phyloP scores from a whole-genome alignment of 1,140 invertebrate genomes.

The Microvelia longipes region DNA sequence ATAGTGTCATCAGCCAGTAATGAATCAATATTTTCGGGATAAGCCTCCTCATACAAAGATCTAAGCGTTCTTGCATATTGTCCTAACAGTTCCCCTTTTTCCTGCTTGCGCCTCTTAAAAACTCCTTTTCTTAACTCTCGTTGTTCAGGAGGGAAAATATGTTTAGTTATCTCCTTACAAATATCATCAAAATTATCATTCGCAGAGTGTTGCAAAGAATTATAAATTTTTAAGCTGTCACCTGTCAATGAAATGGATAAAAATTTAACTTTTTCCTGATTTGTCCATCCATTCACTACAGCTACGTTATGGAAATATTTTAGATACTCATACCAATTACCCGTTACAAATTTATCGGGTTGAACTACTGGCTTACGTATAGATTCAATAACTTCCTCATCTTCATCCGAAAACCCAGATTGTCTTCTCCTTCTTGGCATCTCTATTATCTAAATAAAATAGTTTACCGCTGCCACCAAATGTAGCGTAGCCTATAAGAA shows the following conservation, averaged over 20 bases:
- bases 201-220: neutral
- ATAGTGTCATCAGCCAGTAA: neutral
- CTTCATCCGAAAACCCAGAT: neutral
- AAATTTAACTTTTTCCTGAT: neutral
- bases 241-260: neutral
- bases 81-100: neutral
- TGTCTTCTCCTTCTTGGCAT: neutral
- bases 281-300: neutral
- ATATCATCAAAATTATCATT: neutral
- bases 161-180: neutral
- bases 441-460: neutral
- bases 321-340: neutral
- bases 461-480: neutral
- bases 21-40: neutral
- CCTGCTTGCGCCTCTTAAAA: neutral
- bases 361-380: neutral
- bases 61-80: neutral
- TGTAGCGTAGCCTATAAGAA: neutral
- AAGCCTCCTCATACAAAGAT: neutral
- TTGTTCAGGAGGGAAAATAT: neutral
- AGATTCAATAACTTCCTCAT: neutral
- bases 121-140: neutral
- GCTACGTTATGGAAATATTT: neutral
- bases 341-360: neutral
- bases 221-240: neutral